Conservation (phyloP, 2,888 invertebrate genomes). For the Eupithecia subfuscata region DNA sequence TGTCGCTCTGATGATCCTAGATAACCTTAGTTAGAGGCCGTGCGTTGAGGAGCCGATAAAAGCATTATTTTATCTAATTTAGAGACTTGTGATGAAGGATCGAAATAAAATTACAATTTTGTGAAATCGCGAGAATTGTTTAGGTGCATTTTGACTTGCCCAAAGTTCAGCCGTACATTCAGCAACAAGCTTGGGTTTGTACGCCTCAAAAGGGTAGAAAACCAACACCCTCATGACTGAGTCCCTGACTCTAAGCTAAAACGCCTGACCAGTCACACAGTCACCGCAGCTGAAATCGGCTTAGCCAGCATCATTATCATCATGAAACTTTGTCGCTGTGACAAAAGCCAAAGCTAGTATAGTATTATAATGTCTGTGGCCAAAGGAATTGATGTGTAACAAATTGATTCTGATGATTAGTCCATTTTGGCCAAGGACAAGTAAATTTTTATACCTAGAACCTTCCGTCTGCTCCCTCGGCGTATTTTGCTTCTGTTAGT, state of each 20-base stretch:
- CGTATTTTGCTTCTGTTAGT: no score
- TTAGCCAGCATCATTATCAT: background rate
- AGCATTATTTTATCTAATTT: background rate
- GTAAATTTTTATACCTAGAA: background rate
- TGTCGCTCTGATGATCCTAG: constrained; percentile 58
- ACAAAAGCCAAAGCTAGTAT: no score
- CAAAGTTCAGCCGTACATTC: background rate
- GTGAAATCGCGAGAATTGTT: background rate
- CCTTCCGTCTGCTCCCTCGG: background rate
- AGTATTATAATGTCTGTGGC: no score
- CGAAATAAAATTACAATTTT: background rate
- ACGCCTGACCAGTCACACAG: background rate
- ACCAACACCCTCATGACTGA: background rate
- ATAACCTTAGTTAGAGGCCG: constrained; percentile 70
- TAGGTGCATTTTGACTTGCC: background rate
- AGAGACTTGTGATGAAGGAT: background rate
- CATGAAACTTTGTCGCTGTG: background rate
- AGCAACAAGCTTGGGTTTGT: background rate
- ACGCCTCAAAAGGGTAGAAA: background rate
- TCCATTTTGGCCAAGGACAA: no score
- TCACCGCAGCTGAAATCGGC: background rate
- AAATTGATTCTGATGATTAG: background rate
- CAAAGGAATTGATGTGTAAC: background rate
- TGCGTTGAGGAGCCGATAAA: constrained; percentile 54
- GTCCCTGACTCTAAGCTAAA: background rate